Evolutionary conservation across 2,113 vertebrate genomes (phyloP), one percentile per base, ranked within the genome.

Genomic region (Epinephelus lanceolatus): DNA sequence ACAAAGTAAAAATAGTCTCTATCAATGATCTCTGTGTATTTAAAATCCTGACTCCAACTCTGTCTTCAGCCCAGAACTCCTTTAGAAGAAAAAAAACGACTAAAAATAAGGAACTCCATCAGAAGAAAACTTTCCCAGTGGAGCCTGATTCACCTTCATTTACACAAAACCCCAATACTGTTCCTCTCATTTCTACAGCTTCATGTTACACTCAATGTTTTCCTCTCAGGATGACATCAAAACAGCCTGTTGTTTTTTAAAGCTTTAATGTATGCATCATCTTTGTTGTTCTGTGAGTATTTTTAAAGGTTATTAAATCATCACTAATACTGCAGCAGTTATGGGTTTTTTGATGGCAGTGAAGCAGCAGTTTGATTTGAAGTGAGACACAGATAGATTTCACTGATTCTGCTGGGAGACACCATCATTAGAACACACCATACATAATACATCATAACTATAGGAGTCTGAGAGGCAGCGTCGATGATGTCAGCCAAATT

Each of bases 381-480:
- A 60, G 33, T 6, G 21, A 62, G 30, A 30, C 53, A 45, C 21
- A 42, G 30, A 63, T 25, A 6, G 13, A 33, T 56, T 76, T 30
- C 51, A 1, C 15, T 11, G 21, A n/a, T 69, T 6, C 45, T 27
- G 23, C 33, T 40, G 72, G 49, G 73, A 78, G 76, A 33, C 4
- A n/a, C 18, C 51, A 57, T 60, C 60, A 61, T 45, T 55, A 42
- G 49, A 59, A 45, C 68, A 19, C 57, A 17, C 4, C 68, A 40
- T 71, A 1, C 57, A 71, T 63, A 63, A 79, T 17, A 45, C 67
- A 79, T 55, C 67, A 63, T 25, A 60, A 67, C 40, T 40, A 23
- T 59, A 15, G 76, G 51, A 27, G 47, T 49, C 15, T 33, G 18
- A 21, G 56, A 37, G 25, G 13, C 21, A 27, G 27, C 5, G 9